phyloP scores from a whole-genome alignment of 2,113 vertebrate genomes.

The Cisticola juncidis region DNA sequence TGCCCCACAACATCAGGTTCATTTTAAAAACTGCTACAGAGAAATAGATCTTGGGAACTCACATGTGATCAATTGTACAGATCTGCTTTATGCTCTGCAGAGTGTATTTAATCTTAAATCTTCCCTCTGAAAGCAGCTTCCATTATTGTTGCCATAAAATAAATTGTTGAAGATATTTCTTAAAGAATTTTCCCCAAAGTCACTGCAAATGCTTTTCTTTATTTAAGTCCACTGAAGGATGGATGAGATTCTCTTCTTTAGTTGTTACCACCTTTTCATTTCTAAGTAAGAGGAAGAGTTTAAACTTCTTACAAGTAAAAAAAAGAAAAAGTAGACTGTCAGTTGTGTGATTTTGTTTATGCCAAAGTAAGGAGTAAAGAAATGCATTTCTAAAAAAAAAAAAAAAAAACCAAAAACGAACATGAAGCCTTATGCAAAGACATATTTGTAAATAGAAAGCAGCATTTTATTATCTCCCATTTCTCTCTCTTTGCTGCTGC shows the following conservation, averaged over 20 bases:
- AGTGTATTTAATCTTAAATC: background rate
- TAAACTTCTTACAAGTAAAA: background rate
- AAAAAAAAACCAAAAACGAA: background rate
- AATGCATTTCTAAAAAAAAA: background rate
- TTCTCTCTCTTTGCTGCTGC: constrained; percentile 38
- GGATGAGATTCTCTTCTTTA: background rate
- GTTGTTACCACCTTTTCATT: background rate
- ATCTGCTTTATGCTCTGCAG: background rate
- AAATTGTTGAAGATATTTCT: background rate
- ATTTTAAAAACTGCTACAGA: background rate
- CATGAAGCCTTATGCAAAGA: background rate
- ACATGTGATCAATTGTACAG: background rate
- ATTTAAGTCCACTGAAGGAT: constrained; percentile 1
- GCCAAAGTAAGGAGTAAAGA: background rate
- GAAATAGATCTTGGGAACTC: background rate
- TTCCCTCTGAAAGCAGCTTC: constrained; percentile 9
- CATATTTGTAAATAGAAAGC: background rate
- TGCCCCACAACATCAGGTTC: background rate
- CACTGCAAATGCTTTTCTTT: background rate
- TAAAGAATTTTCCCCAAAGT: background rate
- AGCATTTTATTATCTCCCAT: background rate
- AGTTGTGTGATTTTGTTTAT: background rate
- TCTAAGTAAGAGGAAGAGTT: background rate
- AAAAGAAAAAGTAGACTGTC: background rate
- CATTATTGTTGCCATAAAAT: background rate